Percentiles rank a stretch among this genome's conserved stretches.
Conservation (phyloP, 2,113 vertebrate species). For the Pavo muticus region DNA sequence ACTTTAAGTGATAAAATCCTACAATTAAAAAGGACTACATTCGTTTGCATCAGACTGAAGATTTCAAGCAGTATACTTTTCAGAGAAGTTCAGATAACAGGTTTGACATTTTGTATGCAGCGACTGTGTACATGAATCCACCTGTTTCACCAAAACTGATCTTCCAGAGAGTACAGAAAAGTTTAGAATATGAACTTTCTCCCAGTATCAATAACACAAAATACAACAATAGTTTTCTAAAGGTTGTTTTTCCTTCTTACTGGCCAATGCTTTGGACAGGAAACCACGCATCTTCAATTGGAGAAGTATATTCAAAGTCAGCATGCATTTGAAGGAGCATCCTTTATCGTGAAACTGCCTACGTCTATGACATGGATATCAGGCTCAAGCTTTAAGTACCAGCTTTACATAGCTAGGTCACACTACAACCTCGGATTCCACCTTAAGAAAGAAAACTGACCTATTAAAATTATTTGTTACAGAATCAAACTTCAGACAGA, state of each 20-base stretch:
- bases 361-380: accelerated
- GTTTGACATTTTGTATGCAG: neutral
- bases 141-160: neutral
- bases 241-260: neutral
- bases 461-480: neutral
- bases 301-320: neutral
- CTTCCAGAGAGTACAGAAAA: neutral
- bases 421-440: neutral
- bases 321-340: neutral
- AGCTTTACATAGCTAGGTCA: neutral
- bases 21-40: neutral
- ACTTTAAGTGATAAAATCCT: neutral
- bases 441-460: neutral
- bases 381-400: neutral
- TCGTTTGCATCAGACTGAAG: neutral
- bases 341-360: neutral
- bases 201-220: neutral
- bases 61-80: neutral
- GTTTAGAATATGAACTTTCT: neutral
- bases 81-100: neutral
- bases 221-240: neutral
- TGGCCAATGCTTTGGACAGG: neutral
- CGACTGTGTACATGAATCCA: neutral
- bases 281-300: neutral
- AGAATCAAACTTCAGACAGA: neutral